Base-by-base conservation (phyloP, 2,113 vertebrate genomes). In the Engystomops pustulosus region DNA sequence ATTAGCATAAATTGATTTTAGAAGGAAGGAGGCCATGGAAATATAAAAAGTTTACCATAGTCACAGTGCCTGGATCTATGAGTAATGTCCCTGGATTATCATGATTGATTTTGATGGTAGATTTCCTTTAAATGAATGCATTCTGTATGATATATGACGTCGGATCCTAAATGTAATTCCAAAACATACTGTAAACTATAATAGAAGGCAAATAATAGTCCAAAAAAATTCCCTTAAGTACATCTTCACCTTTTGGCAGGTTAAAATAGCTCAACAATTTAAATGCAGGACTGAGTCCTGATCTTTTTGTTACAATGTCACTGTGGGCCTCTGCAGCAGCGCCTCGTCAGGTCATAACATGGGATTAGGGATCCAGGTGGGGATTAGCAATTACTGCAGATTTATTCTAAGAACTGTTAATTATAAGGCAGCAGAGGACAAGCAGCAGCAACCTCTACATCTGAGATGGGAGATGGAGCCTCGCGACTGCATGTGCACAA, bases 331-430 rank as follows among this genome's bases (percentile, higher is more conserved):
- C 36, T 15, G 69, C 27, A 32, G 53, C 36, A 4, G 32, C 32
- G 25, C 23, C 25, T 58, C 62, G 36, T 72, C 53, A 75, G 58
- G 69, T 75, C 70, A 65, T 30, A 49, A 45, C 6, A 25, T 41
- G 27, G 71, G 81, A 83, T 83, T 83, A 83, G 5, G 70, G n/a
- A 23, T 65, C 38, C 81, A 83, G 51, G 81, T 65, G 55, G 81
- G 70, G 70, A 83, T 83, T 83, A 75, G 53, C 38, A 75, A 83
- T 83, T 65, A 49, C 71, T 20, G 81, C 70, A 60, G 70, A 75
- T 75, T 83, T 83, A 83, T 83, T 62, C 70, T 83, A 38, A 75
- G 81, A 23, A 58, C 80, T 72, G 32, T 17, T 82, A 82, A 72
- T 82, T 82, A 70, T 72, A 82, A 82, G 2, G 65, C 68, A 20